These are phyloP conservation scores for Ochotona princeps DNA, from an alignment of 2,113 vertebrate genomes.

Conservation along the genomic window DNA sequence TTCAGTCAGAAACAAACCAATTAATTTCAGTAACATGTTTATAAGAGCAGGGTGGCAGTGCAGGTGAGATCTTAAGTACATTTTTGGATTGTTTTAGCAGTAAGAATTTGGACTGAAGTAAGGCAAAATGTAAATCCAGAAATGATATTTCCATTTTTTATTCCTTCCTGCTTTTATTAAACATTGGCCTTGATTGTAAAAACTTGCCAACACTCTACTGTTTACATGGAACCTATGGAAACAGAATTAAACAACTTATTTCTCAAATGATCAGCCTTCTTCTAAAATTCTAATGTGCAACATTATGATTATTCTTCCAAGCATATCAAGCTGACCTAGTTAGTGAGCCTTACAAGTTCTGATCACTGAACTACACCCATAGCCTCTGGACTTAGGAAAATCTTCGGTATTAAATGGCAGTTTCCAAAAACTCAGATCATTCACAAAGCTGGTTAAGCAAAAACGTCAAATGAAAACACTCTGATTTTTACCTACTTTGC, in stretches of 20 bases:
- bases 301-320: neutral
- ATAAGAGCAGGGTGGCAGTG: constrained; percentile 28
- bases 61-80: constrained; percentile 56
- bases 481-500: constrained; percentile 59
- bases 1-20: constrained; percentile 51
- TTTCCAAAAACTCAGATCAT: constrained; percentile 28
- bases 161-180: constrained; percentile 60
- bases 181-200: constrained; percentile 45
- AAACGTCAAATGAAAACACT: constrained; percentile 7
- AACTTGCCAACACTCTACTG: constrained; percentile 50
- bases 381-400: neutral
- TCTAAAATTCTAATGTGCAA: constrained; percentile 41
- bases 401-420: neutral
- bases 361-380: constrained; percentile 32
- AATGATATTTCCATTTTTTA: constrained; percentile 67
- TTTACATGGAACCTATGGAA: constrained; percentile 54
- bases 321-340: neutral
- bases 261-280: constrained; percentile 49
- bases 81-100: constrained; percentile 67
- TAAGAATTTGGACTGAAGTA: constrained; percentile 59
- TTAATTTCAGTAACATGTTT: constrained; percentile 54
- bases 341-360: constrained; percentile 30
- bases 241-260: constrained; percentile 51
- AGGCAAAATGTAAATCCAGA: constrained; percentile 67
- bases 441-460: constrained; percentile 24